These are phyloP conservation scores for Eublepharis macularius DNA, from an alignment of 2,113 vertebrate genomes.

Conservation along the genomic window DNA sequence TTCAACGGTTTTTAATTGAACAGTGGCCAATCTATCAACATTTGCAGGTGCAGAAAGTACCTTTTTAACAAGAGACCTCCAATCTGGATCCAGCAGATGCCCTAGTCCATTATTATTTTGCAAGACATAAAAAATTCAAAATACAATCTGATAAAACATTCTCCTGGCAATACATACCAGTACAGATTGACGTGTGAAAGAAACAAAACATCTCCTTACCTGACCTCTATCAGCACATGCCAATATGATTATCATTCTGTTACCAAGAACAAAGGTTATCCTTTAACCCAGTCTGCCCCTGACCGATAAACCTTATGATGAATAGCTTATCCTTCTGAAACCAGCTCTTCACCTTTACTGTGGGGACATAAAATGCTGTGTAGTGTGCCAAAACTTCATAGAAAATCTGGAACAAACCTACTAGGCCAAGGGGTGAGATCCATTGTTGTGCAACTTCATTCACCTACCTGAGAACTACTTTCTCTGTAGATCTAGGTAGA, in stretches of 20 bases:
- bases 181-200: neutral
- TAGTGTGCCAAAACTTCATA: neutral
- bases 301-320: neutral
- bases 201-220: neutral
- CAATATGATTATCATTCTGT: neutral
- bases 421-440: neutral
- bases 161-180: neutral
- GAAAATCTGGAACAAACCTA: constrained; percentile 12
- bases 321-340: neutral
- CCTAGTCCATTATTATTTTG: neutral
- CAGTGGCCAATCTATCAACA: neutral
- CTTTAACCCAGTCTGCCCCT: constrained; percentile 2
- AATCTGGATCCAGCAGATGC: neutral
- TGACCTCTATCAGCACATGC: neutral
- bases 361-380: neutral
- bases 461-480: neutral
- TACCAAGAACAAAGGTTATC: neutral
- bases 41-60: neutral
- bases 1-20: neutral
- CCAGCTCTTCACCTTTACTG: neutral
- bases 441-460: neutral
- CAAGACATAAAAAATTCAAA: neutral
- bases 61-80: neutral
- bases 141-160: neutral
- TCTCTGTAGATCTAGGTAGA: neutral